Conservation (phyloP, 2,797 vertebrate species). For the Takifugu ocellatus region DNA sequence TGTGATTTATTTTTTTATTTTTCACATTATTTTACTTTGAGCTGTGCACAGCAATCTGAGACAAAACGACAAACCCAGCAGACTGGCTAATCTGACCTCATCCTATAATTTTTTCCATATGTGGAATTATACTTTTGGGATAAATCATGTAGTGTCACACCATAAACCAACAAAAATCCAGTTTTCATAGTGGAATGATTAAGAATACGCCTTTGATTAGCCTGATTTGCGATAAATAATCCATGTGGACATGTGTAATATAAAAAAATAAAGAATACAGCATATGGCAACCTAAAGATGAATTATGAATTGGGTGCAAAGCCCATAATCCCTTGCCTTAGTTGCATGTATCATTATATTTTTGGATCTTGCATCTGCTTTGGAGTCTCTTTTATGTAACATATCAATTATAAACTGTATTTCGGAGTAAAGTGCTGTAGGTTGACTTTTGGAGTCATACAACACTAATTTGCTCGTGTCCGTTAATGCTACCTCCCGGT, state of each 20-base stretch:
- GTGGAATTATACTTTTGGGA: slow-evolving; percentile 27
- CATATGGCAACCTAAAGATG: slow-evolving; percentile 62
- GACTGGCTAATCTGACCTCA: slow-evolving; percentile 16
- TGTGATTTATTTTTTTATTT: not conserved
- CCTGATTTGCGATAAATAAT: slow-evolving; percentile 50
- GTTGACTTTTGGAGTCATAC: no score
- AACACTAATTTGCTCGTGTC: slow-evolving; percentile 5
- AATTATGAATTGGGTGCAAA: slow-evolving; percentile 55
- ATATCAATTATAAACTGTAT: not conserved
- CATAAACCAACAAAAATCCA: slow-evolving; percentile 19
- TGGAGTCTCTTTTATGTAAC: no score
- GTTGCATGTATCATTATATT: slow-evolving; percentile 34
- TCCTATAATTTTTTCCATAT: slow-evolving; percentile 32
- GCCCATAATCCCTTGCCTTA: slow-evolving; percentile 43
- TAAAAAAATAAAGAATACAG: slow-evolving; percentile 27
- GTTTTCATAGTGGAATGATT: slow-evolving; percentile 21
- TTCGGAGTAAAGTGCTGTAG: not conserved
- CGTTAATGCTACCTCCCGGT: slow-evolving; percentile 4
- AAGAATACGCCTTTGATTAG: slow-evolving; percentile 53
- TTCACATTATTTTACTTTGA: not conserved
- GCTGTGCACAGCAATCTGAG: slow-evolving; percentile 6
- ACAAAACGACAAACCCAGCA: slow-evolving; percentile 16
- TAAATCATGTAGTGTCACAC: slow-evolving; percentile 7
- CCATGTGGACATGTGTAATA: slow-evolving; percentile 25
- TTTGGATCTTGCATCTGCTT: slow-evolving; percentile 6